Base-by-base conservation (phyloP, 2,797 vertebrate genomes). In the Danio kyathit region DNA sequence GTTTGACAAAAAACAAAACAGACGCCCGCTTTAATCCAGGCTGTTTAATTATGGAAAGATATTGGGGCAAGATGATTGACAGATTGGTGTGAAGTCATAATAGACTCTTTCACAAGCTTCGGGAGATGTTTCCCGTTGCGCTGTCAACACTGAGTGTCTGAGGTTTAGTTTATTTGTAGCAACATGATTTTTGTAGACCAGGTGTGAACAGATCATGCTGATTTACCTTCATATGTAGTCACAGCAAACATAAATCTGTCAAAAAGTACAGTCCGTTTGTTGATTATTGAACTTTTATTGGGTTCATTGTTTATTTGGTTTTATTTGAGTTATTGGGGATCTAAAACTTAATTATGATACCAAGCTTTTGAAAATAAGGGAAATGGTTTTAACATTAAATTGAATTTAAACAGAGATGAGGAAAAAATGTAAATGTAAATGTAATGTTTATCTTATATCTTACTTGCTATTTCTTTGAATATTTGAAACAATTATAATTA, bases 1-100 rank as follows among this genome's bases (percentile, higher is more conserved):
- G 44, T 40, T 12, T 69, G 65, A 29, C 29, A 29, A 29, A 29
- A 29, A 29, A 29, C 1, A 54, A 56, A 57, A 41, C 29, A 56
- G 54, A 66, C 40, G 40, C 57, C 13, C 59, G 6, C 57, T 86
- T 63, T 76, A 75, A 75, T 76, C 74, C 67, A 72, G 61, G 43
- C 61, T 21, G 7, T 74, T 83, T 86, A 83, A 86, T 82, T 84
- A 86, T 70, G 78, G 69, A 79, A 81, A 80, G 29, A 81, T 74
- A 74, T 73, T 13, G 6, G 46, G 77, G 56, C 64, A 40, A 19
- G 79, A 80, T 63, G 75, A 57, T 17, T 85, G 81, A 76, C 66
- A 79, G 54, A 74, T 17, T 9, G 38, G n/a, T 48, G 59, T 82
- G 82, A 82, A 64, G 63, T 84, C 76, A 84, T 81, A 85, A 86